Conservation (phyloP, 2,888 invertebrate genomes). For the Diploptera punctata region DNA sequence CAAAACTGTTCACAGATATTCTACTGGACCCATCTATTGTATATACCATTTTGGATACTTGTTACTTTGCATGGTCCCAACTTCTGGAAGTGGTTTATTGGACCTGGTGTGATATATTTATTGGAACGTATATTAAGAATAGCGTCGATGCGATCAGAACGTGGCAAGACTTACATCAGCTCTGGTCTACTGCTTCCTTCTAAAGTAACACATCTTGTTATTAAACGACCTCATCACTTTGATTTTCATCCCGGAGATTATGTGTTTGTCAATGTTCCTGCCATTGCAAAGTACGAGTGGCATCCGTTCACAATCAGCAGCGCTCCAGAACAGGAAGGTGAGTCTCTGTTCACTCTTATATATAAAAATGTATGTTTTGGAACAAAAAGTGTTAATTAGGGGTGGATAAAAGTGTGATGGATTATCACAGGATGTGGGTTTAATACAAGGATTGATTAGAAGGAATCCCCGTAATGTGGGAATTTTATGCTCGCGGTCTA, state of each 20-base stretch:
- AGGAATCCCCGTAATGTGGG: no score
- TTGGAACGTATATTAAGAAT: conserved; percentile 74
- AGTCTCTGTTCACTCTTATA: no score
- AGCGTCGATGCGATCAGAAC: conserved; percentile 65
- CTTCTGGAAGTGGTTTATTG: conserved; percentile 95
- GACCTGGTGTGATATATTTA: conserved; percentile 79
- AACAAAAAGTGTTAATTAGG: no score
- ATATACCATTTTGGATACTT: conserved; percentile 86
- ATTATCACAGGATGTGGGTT: no score
- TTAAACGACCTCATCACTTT: conserved; percentile 85
- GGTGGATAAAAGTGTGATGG: no score
- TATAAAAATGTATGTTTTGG: no score
- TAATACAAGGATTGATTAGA: no score
- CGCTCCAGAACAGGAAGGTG: conserved; percentile 89
- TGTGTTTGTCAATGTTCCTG: conserved; percentile 90
- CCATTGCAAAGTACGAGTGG: conserved; percentile 93
- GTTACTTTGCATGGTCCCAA: conserved; percentile 87
- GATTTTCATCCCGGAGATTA: conserved; percentile 94
- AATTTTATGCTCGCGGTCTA: no score
- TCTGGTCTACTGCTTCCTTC: conserved; percentile 88
- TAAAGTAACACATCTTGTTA: conserved; percentile 88
- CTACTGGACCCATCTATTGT: conserved; percentile 92
- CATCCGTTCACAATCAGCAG: conserved; percentile 97
- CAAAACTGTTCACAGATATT: conserved; percentile 71
- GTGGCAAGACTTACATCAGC: conserved; percentile 88